These are phyloP conservation scores for Trichogramma pretiosum DNA, from an alignment of 1,140 invertebrate species.

Conservation along the genomic window DNA sequence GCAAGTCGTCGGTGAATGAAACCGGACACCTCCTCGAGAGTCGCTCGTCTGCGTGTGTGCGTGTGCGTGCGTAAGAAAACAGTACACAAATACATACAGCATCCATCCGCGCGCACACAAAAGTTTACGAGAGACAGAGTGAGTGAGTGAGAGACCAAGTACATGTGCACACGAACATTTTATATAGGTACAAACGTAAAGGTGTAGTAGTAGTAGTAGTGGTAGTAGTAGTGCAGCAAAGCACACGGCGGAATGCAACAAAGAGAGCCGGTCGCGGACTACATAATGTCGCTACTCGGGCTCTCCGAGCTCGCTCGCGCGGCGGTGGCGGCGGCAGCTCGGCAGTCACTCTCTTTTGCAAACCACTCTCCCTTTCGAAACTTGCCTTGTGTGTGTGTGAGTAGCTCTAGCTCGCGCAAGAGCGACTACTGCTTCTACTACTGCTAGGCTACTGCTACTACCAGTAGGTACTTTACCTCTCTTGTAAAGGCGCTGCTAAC, in stretches of 20 bases:
- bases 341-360: neutral
- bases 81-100: too few species aligned
- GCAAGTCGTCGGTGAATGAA: slow-evolving; percentile 32
- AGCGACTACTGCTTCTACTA: too few species aligned
- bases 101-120: too few species aligned
- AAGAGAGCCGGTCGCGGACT: slow-evolving; percentile 19
- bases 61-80: neutral
- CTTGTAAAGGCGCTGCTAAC: too few species aligned
- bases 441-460: too few species aligned
- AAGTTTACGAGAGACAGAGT: slow-evolving; percentile 1
- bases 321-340: neutral
- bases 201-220: too few species aligned
- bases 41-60: slow-evolving; percentile 12
- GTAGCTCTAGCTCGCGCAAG: too few species aligned
- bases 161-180: slow-evolving; percentile 16
- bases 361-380: slow-evolving; percentile 13
- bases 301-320: too few species aligned
- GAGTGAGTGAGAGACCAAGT: slow-evolving; percentile 1
- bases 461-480: too few species aligned
- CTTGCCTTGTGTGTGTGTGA: slow-evolving; percentile 13
- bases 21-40: slow-evolving; percentile 29
- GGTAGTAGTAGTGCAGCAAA: slow-evolving; percentile 8
- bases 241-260: slow-evolving; percentile 26
- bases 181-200: neutral
- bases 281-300: too few species aligned